Conservation (phyloP, 2,113 vertebrate species). For the Nibea albiflora region DNA sequence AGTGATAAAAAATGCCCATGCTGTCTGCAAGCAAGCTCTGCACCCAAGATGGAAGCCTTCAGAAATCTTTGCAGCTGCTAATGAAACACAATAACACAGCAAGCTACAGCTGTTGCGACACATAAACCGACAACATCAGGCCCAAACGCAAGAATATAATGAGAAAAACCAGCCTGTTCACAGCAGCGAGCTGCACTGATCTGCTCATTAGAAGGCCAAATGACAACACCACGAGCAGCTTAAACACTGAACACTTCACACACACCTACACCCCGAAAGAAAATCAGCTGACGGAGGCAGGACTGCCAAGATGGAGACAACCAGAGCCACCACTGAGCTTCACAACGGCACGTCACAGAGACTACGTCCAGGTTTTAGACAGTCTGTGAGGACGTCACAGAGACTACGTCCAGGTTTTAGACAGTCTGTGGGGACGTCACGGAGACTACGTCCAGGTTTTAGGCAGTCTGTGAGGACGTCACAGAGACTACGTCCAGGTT, state of each 20-base stretch:
- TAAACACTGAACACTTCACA: not conserved
- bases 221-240: not conserved
- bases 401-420: no score
- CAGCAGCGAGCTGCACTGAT: not conserved
- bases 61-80: not conserved
- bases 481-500: no score
- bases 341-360: no score
- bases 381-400: no score
- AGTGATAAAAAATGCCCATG: constrained; percentile 26
- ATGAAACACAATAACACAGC: not conserved
- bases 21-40: not conserved
- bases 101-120: not conserved
- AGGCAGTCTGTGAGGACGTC: no score
- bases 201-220: not conserved
- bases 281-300: not conserved
- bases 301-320: no score
- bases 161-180: not conserved
- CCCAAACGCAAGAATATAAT: not conserved
- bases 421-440: no score
- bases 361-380: no score
- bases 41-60: not conserved
- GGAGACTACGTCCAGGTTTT: no score
- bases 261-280: not conserved
- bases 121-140: not conserved
- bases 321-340: no score